Evolutionary conservation across 2,113 vertebrate species (phyloP), one percentile per base, ranked within the genome.

Genomic region (Xyliphius kryptos): DNA sequence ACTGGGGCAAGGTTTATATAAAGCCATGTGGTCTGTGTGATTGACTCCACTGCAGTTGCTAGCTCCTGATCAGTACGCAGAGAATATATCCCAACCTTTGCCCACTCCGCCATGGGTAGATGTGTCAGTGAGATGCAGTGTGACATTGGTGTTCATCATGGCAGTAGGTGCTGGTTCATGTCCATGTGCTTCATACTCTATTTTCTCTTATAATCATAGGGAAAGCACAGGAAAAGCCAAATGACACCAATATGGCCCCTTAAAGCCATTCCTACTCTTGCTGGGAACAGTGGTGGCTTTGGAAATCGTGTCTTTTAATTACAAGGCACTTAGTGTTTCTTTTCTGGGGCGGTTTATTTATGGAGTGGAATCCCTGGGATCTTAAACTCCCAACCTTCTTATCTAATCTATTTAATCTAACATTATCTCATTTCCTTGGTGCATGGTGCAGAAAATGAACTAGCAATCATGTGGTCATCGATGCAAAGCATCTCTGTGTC

Each of bases 321-420:
- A 52, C 37, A 53, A 26, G 10, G 49, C 37, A 26, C 61, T 53
- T 63, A 52, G 36, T 62, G 32, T 21, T 43, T 53, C 19, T 44
- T 32, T 63, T 63, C 53, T 38, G 53, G 61, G 61, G 44, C 37
- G 21, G 40, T 44, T 15, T 40, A 63, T 63, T 63, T 54, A 54
- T 63, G 40, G 49, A 54, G 20, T 53, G 11, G 50, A 44, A 63
- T 54, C 40, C 20, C 61, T 44, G 21, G 44, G 61, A 63, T 63
- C 48, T 61, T 61, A 53, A 53, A 44, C 50, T 50, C 46, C 20
- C 38, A 63, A 40, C 15, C 44, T 48, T 48, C 46, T 54, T 38
- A 63, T 53, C 38, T 53, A 43, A 63, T 63, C 61, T 63, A 43
- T 53, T 63, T 54, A 54, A 54, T 63, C 61, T 63, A 63, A 63